Percentiles rank a stretch among this genome's conserved stretches.
Evolutionary conservation across 2,113 vertebrate genomes (phyloP).

Genomic region (Montifringilla adamsi): DNA sequence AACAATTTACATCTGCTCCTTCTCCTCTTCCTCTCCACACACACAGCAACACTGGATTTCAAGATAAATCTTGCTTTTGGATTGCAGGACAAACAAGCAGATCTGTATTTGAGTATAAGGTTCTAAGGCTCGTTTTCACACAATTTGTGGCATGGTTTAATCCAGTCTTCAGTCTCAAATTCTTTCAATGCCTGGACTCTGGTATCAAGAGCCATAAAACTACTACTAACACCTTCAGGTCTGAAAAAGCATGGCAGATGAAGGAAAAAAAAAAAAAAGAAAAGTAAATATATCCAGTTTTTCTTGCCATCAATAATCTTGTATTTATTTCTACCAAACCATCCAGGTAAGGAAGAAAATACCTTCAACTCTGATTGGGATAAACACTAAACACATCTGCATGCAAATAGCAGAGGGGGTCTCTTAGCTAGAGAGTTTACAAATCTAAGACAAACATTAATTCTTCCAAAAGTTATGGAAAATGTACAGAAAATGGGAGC

Average conservation of each 20-base stretch:
- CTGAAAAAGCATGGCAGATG: neutral
- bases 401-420: neutral
- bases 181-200: neutral
- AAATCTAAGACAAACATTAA: neutral
- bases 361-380: neutral
- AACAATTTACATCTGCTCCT: neutral
- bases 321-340: neutral
- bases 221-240: neutral
- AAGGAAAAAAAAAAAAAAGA: no score
- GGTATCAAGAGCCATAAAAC: neutral
- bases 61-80: neutral
- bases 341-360: neutral
- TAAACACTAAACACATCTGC: neutral
- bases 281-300: neutral
- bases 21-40: neutral
- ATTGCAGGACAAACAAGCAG: neutral
- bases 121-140: neutral
- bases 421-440: neutral
- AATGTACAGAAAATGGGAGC: neutral
- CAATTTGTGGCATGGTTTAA: accelerated
- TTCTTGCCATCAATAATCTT: neutral
- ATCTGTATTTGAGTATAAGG: accelerated
- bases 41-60: neutral
- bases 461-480: neutral
- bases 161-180: neutral